Evolutionary conservation across 1,140 invertebrate species (phyloP).

Genomic region (Oncopodura yosiiana): DNA sequence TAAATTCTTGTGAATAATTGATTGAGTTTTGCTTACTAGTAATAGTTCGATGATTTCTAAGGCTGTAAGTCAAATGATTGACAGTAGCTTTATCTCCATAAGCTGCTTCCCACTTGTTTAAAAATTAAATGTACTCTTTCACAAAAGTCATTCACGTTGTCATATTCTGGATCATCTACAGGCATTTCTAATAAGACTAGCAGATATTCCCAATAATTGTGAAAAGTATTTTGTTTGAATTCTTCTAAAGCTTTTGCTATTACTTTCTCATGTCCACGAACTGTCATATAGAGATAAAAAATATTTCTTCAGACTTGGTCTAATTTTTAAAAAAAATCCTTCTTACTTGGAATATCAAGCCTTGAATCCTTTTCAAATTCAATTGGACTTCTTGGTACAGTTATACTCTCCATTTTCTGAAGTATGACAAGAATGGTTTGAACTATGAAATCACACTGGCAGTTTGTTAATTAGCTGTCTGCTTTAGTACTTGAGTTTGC

Average conservation of each 20-base stretch:
- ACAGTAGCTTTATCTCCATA: conserved; percentile 13
- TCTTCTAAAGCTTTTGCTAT: conserved; percentile 13
- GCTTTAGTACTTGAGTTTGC: too few relatives aligned
- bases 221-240: conserved; percentile 17
- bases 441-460: not conserved
- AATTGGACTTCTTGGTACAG: not conserved
- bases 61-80: not conserved
- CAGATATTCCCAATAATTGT: conserved; percentile 22
- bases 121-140: conserved; percentile 10
- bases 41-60: conserved; percentile 14
- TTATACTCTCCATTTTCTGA: not conserved
- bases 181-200: conserved; percentile 15
- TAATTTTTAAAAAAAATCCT: too few relatives aligned
- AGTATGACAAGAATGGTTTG: not conserved
- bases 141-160: not conserved
- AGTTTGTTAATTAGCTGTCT: not conserved
- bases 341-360: too few relatives aligned
- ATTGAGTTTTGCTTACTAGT: conserved; percentile 9
- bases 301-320: too few relatives aligned
- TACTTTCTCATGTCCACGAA: conserved; percentile 1
- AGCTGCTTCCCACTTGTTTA: conserved; percentile 10
- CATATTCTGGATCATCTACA: conserved; percentile 4
- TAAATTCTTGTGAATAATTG: too few relatives aligned
- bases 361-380: not conserved
- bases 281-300: too few relatives aligned